A percentile compares a stretch with the other conserved stretches of the same genome.
phyloP scores from a whole-genome alignment of 2,113 vertebrate species.

The Vulpes ferrilata region DNA sequence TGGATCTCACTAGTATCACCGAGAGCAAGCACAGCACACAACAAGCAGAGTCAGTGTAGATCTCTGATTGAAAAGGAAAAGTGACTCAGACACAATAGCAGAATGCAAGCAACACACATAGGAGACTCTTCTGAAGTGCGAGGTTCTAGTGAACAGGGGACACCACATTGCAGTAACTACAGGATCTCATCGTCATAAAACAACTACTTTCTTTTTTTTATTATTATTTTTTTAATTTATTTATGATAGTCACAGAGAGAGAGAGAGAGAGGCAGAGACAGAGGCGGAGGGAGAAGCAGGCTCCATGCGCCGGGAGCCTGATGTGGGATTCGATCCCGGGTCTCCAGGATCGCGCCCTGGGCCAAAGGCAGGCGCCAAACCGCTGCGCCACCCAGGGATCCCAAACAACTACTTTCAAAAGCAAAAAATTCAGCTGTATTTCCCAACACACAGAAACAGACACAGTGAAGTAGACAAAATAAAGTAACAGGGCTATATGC shows the following conservation, averaged over 20 bases:
- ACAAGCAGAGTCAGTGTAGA: background rate
- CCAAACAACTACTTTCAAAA: background rate
- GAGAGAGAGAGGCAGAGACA: too few species aligned
- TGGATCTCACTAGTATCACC: background rate
- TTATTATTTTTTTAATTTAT: too few species aligned
- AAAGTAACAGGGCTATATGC: background rate
- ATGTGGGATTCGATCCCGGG: too few species aligned
- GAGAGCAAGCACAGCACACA: background rate
- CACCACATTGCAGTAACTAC: background rate
- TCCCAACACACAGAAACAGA: background rate
- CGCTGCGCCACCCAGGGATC: too few species aligned
- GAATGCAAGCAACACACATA: background rate
- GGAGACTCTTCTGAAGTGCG: background rate
- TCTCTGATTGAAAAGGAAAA: background rate
- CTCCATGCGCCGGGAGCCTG: too few species aligned
- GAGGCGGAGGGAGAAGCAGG: too few species aligned
- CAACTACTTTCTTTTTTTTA: background rate
- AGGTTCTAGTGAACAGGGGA: background rate
- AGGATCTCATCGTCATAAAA: background rate
- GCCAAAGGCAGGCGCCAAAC: too few species aligned
- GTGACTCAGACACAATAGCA: background rate
- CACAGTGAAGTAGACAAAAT: background rate
- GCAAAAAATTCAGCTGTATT: background rate
- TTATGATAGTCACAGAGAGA: too few species aligned
- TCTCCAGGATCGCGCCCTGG: too few species aligned